Conservation (phyloP, 2,888 invertebrate genomes). For the Acleris sparsana region DNA sequence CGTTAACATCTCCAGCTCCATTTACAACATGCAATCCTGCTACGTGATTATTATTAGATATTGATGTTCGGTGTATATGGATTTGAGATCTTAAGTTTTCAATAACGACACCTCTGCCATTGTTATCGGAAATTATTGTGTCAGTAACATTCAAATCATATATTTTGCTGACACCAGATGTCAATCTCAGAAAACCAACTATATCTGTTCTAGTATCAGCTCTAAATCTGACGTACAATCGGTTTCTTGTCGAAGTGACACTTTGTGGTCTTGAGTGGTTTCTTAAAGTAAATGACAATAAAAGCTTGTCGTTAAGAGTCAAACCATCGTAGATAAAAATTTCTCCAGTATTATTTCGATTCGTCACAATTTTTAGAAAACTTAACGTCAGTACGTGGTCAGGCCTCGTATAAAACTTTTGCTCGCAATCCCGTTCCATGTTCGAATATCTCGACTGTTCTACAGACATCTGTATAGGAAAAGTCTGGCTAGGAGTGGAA, state of each 20-base stretch:
- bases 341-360: slow-evolving; percentile 88
- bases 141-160: slow-evolving; percentile 95
- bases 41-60: slow-evolving; percentile 94
- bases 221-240: slow-evolving; percentile 90
- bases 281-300: slow-evolving; percentile 88
- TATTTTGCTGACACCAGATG: slow-evolving; percentile 89
- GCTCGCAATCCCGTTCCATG: slow-evolving; percentile 88
- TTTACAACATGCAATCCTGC: slow-evolving; percentile 95
- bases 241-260: slow-evolving; percentile 90
- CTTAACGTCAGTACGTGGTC: slow-evolving; percentile 94
- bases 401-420: slow-evolving; percentile 90
- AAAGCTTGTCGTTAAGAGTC: slow-evolving; percentile 86
- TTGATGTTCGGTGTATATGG: slow-evolving; percentile 91
- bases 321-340: slow-evolving; percentile 92
- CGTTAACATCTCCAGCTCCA: slow-evolving; percentile 96
- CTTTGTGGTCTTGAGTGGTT: slow-evolving; percentile 96
- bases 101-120: slow-evolving; percentile 96
- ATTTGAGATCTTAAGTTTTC: slow-evolving; percentile 95
- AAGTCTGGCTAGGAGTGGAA: slow-evolving; percentile 92
- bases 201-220: slow-evolving; percentile 89
- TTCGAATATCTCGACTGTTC: slow-evolving; percentile 90
- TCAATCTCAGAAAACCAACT: slow-evolving; percentile 90
- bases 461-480: slow-evolving; percentile 92
- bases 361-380: slow-evolving; percentile 91
- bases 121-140: slow-evolving; percentile 93